phyloP scores from a whole-genome alignment of 2,888 invertebrate genomes.

The Apotomis betuletana region DNA sequence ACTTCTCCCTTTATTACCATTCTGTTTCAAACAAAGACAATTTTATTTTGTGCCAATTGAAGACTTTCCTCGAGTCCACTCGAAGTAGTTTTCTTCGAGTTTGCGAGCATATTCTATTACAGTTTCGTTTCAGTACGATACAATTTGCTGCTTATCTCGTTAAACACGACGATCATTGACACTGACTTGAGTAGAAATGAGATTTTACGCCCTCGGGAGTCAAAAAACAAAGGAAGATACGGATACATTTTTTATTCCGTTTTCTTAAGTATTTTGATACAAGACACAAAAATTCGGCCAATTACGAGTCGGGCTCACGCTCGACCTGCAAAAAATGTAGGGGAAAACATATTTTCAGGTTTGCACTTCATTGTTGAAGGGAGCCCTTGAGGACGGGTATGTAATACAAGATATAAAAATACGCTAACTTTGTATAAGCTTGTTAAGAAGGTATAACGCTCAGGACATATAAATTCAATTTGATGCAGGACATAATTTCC shows the following conservation, averaged over 20 bases:
- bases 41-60: conserved; percentile 32
- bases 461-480: no score
- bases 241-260: background rate
- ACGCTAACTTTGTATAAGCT: no score
- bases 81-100: conserved; percentile 30
- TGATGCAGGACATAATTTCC: no score
- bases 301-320: no score
- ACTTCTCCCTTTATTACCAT: conserved; percentile 25
- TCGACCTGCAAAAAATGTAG: no score
- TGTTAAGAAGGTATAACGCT: no score
- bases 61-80: conserved; percentile 28
- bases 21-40: conserved; percentile 24
- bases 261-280: background rate
- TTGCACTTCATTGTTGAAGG: no score
- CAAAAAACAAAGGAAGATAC: background rate
- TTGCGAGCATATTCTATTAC: conserved; percentile 36
- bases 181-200: conserved; percentile 12
- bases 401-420: no score
- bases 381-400: no score
- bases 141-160: conserved; percentile 38
- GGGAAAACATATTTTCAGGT: no score
- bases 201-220: background rate
- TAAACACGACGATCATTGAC: conserved; percentile 23
- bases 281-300: background rate
- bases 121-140: conserved; percentile 22